Percentiles rank a stretch among this genome's conserved stretches.
These are phyloP conservation scores for Siderastrea siderea DNA, from an alignment of 92 coral and sea anemone species.

Conservation along the genomic window DNA sequence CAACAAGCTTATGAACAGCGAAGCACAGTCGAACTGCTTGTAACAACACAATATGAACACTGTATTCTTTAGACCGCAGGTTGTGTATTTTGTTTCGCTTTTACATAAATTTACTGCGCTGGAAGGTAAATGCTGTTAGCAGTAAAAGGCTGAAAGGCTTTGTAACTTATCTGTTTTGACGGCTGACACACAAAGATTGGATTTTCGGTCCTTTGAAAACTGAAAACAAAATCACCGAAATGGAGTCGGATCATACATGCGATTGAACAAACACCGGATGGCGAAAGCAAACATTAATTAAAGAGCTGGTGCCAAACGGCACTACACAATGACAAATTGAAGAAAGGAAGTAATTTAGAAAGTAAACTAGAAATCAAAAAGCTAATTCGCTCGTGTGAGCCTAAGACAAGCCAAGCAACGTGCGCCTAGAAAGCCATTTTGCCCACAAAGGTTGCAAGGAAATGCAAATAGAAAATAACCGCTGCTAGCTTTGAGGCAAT, in stretches of 20 bases:
- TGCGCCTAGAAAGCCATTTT: background rate
- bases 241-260: conserved; percentile 14
- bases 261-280: conserved; percentile 48
- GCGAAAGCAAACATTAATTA: conserved; percentile 50
- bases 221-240: background rate
- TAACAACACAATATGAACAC: conserved; percentile 13
- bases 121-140: background rate
- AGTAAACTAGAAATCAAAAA: conserved; percentile 55
- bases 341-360: conserved; percentile 63
- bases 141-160: background rate
- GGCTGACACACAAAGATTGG: conserved; percentile 19
- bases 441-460: background rate
- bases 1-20: background rate
- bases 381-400: conserved; percentile 54
- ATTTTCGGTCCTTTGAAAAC: conserved; percentile 32
- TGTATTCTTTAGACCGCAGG: background rate
- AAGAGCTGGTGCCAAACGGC: conserved; percentile 46
- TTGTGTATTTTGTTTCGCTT: conserved; percentile 16
- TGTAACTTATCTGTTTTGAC: conserved; percentile 15
- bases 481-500: background rate
- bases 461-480: background rate
- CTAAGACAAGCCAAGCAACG: conserved; percentile 26
- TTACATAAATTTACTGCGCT: conserved; percentile 13
- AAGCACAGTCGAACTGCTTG: conserved; percentile 3
- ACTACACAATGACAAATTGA: conserved; percentile 52